Evolutionary conservation across 2,113 vertebrate species (phyloP), one percentile per base, ranked within the genome.

Genomic region (Seriola aureovittata): DNA sequence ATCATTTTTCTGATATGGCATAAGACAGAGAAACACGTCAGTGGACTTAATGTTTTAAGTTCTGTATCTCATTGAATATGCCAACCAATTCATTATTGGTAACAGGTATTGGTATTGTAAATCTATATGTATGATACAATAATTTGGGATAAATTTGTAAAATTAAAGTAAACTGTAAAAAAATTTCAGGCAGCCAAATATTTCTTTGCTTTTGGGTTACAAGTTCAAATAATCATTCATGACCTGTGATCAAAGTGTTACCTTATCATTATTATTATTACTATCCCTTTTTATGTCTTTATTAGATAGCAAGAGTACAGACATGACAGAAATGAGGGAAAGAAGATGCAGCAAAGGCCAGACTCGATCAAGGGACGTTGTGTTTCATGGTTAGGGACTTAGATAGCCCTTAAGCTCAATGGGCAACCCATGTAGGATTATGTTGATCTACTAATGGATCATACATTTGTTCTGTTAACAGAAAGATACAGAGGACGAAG

Each of bases 401-500:
- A 57, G 29, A 29, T 2, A 29, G 13, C 55, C 11, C 3, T 16
- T 29, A 29, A 25, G 3, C 5, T 5, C 6, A 17, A 2, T 11
- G 52, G 3, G 8, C 21, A 57, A 16, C 34, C 0, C 4, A 40
- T 65, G 3, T 4, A 44, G 21, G 38, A 25, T 65, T 14, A 42
- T 14, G 13, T 17, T 29, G 5, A 66, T 44, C n/a, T 69, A 16
- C n/a, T 67, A 68, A 84, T 19, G 4, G 3, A 54, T 17, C 5
- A 6, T 76, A 12, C 8, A 8, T 74, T 71, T 74, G 16, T 11
- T 95, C 89, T 85, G 71, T 94, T 68, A 38, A 93, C 95, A 99
- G 98, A 99, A 99, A 96, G 98, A 99, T 88, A 99, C 98, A 0
- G 98, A 99, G 90, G 96, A 97, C 62, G 98, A 99, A 93, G 97